Evolutionary conservation across 1,140 invertebrate species (phyloP).

Genomic region (Neodiprion lecontei): DNA sequence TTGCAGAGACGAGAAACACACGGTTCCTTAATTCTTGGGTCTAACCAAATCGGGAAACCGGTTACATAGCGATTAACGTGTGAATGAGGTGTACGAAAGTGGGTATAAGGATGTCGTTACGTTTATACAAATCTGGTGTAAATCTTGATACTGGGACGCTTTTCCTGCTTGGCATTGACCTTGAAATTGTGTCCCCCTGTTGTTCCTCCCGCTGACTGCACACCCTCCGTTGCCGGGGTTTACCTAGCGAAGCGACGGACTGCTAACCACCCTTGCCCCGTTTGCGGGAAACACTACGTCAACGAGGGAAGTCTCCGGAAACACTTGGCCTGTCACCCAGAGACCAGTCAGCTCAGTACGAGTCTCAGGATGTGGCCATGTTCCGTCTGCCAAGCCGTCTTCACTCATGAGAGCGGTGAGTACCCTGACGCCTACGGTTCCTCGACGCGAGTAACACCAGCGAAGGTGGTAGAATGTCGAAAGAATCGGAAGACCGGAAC

Average conservation of each 20-base stretch:
- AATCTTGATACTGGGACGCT: constrained; percentile 48
- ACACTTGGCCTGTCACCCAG: constrained; percentile 90
- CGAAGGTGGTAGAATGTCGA: no score
- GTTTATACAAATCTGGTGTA: constrained; percentile 13
- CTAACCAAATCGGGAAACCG: no score
- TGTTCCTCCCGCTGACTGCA: constrained; percentile 64
- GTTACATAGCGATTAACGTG: background rate
- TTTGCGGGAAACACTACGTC: constrained; percentile 94
- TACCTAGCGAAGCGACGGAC: constrained; percentile 91
- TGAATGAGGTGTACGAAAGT: background rate
- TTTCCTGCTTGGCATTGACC: constrained; percentile 65
- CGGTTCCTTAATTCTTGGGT: no score
- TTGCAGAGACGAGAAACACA: no score
- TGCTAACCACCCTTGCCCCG: constrained; percentile 91
- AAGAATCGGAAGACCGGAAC: no score
- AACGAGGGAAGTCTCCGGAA: constrained; percentile 92
- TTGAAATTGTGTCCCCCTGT: constrained; percentile 64
- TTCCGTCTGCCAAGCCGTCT: constrained; percentile 91
- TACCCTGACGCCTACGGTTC: constrained; percentile 20
- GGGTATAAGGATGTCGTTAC: background rate
- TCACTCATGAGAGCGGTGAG: constrained; percentile 92
- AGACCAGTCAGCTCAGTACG: constrained; percentile 85
- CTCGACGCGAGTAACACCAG: background rate
- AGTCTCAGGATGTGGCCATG: constrained; percentile 93
- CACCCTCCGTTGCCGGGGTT: constrained; percentile 64